phyloP scores from a whole-genome alignment of 1,140 invertebrate species.

The Drosophila repletoides region DNA sequence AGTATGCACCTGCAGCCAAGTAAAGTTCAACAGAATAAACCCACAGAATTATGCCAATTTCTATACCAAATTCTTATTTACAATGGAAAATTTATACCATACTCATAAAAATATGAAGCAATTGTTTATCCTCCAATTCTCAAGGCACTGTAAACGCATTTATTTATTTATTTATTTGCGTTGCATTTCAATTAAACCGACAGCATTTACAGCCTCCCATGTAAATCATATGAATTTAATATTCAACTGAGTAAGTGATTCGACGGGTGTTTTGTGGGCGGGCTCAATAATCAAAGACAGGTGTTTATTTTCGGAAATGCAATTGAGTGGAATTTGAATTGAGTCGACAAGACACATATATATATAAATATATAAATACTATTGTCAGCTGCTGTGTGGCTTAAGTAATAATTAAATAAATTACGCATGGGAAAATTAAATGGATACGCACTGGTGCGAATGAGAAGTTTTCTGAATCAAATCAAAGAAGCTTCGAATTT shows the following conservation, averaged over 20 bases:
- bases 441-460: not conserved
- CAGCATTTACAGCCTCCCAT: constrained; percentile 4
- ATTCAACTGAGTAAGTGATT: not conserved
- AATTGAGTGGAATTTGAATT: constrained; percentile 51
- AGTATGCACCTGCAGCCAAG: constrained; percentile 8
- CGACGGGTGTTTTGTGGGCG: too few species aligned
- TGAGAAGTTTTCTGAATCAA: not conserved
- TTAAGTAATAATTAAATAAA: constrained; percentile 54
- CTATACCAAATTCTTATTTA: constrained; percentile 9
- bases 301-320: constrained; percentile 59
- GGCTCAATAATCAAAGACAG: constrained; percentile 27
- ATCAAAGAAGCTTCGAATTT: too few species aligned
- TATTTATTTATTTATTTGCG: constrained; percentile 43
- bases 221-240: constrained; percentile 10
- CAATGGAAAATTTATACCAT: too few species aligned
- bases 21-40: not conserved
- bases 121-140: constrained; percentile 9
- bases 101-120: too few species aligned
- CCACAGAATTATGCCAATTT: constrained; percentile 2
- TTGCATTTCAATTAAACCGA: constrained; percentile 41
- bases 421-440: constrained; percentile 7
- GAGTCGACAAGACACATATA: constrained; percentile 20
- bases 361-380: too few species aligned
- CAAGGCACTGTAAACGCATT: constrained; percentile 20
- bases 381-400: constrained; percentile 46